Percentiles rank a stretch among this genome's conserved stretches.
Conservation (phyloP, 92 coral and sea anemone genomes). For the Umimayanthus kanabou region DNA sequence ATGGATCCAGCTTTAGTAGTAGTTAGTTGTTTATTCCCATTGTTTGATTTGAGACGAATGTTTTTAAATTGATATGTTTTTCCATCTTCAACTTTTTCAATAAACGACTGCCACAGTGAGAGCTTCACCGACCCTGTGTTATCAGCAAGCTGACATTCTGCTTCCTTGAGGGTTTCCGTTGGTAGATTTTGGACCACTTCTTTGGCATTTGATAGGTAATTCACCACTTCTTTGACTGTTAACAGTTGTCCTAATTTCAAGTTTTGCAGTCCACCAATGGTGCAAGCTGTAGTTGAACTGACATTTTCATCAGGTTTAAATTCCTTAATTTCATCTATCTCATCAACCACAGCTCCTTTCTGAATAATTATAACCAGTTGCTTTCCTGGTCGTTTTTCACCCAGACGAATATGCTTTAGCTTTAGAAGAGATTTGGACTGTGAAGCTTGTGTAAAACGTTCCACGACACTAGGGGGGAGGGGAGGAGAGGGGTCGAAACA, state of each 20-base stretch:
- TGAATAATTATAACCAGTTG: slow-evolving; percentile 18
- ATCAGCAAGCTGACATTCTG: too few relatives aligned
- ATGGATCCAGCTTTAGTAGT: too few relatives aligned
- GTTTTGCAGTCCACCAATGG: slow-evolving; percentile 37
- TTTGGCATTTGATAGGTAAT: slow-evolving; percentile 14
- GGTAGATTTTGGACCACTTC: neutral
- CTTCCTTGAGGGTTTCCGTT: too few relatives aligned
- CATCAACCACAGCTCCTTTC: neutral
- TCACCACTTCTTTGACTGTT: slow-evolving; percentile 16
- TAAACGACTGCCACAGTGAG: too few relatives aligned
- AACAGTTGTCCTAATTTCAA: slow-evolving; percentile 23
- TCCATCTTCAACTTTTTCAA: too few relatives aligned
- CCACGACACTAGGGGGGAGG: neutral
- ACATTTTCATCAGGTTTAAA: slow-evolving; percentile 11
- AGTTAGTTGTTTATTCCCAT: too few relatives aligned
- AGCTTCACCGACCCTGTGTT: neutral
- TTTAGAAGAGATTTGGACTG: slow-evolving; percentile 27
- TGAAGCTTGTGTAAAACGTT: slow-evolving; percentile 5
- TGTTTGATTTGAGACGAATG: too few relatives aligned
- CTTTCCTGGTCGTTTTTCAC: slow-evolving; percentile 23
- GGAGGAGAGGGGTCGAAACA: slow-evolving; percentile 25
- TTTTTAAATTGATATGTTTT: too few relatives aligned
- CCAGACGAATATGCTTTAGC: slow-evolving; percentile 13
- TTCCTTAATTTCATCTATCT: neutral
- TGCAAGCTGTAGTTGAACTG: neutral